Conservation (phyloP, 2,888 invertebrate genomes). For the Sesia apiformis region DNA sequence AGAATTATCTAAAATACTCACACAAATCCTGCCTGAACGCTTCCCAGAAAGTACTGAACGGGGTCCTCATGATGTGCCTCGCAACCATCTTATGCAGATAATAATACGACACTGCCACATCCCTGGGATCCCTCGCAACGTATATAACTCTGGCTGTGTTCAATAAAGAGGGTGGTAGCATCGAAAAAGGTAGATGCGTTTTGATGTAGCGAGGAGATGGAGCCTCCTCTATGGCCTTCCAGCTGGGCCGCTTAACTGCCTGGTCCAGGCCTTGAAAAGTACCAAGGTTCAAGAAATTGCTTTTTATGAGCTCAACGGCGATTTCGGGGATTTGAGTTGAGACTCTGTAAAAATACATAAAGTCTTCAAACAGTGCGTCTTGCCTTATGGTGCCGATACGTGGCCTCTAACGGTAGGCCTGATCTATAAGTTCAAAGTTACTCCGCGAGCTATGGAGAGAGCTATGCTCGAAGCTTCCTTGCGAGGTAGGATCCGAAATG, state of each 20-base stretch:
- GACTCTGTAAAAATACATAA: conserved; percentile 24
- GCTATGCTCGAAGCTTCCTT: too few species aligned
- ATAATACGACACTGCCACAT: conserved; percentile 81
- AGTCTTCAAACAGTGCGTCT: not conserved
- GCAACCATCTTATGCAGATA: conserved; percentile 77
- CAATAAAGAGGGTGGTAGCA: conserved; percentile 69
- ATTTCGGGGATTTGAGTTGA: conserved; percentile 51
- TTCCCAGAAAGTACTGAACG: conserved; percentile 74
- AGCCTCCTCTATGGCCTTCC: conserved; percentile 43
- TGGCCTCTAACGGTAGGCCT: too few species aligned
- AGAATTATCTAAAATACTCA: conserved; percentile 30
- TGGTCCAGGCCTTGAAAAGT: conserved; percentile 53
- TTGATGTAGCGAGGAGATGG: conserved; percentile 76
- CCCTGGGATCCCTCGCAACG: conserved; percentile 82
- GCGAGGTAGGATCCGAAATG: too few species aligned
- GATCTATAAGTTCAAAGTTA: too few species aligned
- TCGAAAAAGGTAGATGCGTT: conserved; percentile 76
- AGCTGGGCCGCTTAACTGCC: conserved; percentile 44
- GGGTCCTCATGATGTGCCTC: conserved; percentile 62
- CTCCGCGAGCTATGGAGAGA: too few species aligned
- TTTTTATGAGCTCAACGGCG: conserved; percentile 47
- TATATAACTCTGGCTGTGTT: conserved; percentile 77
- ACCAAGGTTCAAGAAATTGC: conserved; percentile 53
- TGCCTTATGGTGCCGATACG: too few species aligned
- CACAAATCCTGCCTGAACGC: conserved; percentile 75